Conservation (phyloP, 2,797 vertebrate genomes). For the Philypnodon macrostomus region DNA sequence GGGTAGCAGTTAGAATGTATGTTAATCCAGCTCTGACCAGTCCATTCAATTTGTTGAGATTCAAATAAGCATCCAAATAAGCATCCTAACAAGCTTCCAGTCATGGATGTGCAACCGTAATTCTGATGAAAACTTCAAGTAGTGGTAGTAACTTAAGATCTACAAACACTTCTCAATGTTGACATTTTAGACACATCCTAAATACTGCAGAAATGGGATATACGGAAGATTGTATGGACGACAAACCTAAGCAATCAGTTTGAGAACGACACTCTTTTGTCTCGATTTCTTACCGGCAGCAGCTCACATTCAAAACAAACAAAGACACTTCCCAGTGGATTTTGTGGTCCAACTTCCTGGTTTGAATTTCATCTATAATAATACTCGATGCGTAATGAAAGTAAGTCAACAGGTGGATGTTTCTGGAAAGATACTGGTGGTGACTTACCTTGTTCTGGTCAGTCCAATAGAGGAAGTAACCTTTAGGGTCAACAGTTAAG, state of each 20-base stretch:
- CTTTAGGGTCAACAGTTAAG: conserved; percentile 77
- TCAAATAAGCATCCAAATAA: conserved; percentile 1
- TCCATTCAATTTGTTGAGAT: not conserved
- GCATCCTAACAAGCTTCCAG: not conserved
- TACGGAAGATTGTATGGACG: not conserved
- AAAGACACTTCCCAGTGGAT: not conserved
- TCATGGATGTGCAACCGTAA: conserved; percentile 2
- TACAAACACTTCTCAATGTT: not conserved
- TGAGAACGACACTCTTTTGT: not conserved
- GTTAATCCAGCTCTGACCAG: not conserved
- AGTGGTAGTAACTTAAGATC: conserved; percentile 16
- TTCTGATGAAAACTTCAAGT: conserved; percentile 5
- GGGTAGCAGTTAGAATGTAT: not conserved
- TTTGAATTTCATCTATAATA: conserved; percentile 14
- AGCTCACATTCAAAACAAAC: conserved; percentile 2
- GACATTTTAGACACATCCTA: conserved; percentile 1
- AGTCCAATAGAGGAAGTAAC: conserved; percentile 82
- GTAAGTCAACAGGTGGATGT: not conserved
- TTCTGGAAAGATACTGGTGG: not conserved
- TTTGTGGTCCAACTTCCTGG: not conserved
- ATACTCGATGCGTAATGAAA: not conserved
- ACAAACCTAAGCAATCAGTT: not conserved
- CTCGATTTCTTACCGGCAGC: conserved; percentile 1
- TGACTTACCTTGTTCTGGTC: conserved; percentile 81
- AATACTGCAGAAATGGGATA: not conserved